These are phyloP conservation scores for Pyrgilauda ruficollis DNA, from an alignment of 2,113 vertebrate species.

Conservation along the genomic window DNA sequence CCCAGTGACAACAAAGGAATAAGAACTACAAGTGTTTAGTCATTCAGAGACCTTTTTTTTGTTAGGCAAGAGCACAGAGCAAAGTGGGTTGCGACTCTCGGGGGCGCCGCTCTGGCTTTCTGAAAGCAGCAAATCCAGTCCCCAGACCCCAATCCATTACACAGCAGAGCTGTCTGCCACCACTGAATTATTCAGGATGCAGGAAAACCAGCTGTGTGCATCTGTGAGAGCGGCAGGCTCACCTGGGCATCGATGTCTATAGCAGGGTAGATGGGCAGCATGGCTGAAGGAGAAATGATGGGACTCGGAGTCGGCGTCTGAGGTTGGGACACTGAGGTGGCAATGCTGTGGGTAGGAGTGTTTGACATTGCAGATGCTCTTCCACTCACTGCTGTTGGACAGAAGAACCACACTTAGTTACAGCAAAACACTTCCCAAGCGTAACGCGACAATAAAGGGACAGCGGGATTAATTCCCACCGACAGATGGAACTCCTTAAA, in stretches of 20 bases:
- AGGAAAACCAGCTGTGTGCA: not conserved
- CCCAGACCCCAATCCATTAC: not conserved
- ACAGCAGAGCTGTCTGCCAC: not conserved
- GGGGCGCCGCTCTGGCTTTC: not conserved
- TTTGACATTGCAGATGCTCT: constrained; percentile 92
- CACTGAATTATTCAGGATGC: not conserved
- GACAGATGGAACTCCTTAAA: not conserved
- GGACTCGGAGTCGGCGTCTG: constrained; percentile 88
- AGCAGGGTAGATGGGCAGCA: constrained; percentile 96
- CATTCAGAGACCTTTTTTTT: not conserved
- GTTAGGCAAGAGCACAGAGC: rapidly evolving
- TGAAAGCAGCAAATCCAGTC: not conserved
- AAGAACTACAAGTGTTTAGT: not conserved
- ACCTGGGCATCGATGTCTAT: constrained; percentile 99
- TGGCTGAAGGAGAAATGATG: constrained; percentile 91
- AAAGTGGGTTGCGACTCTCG: not conserved
- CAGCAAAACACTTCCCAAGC: not conserved
- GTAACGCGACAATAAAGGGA: not conserved
- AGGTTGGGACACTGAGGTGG: constrained; percentile 89
- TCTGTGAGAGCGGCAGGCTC: constrained; percentile 40
- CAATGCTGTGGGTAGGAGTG: constrained; percentile 87
- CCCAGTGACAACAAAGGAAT: not conserved
- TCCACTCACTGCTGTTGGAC: constrained; percentile 92
- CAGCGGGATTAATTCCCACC: not conserved
- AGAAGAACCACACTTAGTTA: constrained; percentile 75